These are phyloP conservation scores for Microcebus jonahi DNA, from an alignment of 2,113 vertebrate genomes.

Conservation along the genomic window DNA sequence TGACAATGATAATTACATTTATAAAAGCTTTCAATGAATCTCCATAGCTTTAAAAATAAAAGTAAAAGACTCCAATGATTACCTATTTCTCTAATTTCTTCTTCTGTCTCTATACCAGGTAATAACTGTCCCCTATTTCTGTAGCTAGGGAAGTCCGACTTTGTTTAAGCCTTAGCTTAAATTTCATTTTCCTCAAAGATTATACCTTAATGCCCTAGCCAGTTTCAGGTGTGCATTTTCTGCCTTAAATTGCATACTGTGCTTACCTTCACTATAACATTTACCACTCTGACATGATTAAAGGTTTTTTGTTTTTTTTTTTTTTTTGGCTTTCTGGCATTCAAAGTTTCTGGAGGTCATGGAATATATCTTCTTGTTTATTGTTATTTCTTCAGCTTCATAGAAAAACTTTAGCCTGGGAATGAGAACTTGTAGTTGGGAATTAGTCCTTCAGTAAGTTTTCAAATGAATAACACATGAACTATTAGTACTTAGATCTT, in stretches of 20 bases:
- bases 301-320: neutral
- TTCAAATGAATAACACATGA: neutral
- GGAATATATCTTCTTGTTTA: neutral
- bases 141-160: neutral
- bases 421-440: neutral
- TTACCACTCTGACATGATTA: neutral
- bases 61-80: neutral
- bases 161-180: neutral
- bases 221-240: neutral
- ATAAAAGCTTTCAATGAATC: neutral
- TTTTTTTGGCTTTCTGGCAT: neutral
- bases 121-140: accelerated
- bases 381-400: neutral
- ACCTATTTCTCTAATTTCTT: neutral
- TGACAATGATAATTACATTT: neutral
- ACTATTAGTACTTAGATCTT: neutral
- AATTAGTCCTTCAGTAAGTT: neutral
- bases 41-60: neutral
- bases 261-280: neutral
- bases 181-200: neutral
- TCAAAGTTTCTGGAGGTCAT: neutral
- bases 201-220: neutral
- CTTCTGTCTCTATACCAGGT: neutral
- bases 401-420: neutral
- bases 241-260: neutral